A percentile compares a stretch with the other conserved stretches of the same genome.
These are phyloP conservation scores for Hemibagrus guttatus DNA, from an alignment of 2,797 vertebrate genomes.

Conservation along the genomic window DNA sequence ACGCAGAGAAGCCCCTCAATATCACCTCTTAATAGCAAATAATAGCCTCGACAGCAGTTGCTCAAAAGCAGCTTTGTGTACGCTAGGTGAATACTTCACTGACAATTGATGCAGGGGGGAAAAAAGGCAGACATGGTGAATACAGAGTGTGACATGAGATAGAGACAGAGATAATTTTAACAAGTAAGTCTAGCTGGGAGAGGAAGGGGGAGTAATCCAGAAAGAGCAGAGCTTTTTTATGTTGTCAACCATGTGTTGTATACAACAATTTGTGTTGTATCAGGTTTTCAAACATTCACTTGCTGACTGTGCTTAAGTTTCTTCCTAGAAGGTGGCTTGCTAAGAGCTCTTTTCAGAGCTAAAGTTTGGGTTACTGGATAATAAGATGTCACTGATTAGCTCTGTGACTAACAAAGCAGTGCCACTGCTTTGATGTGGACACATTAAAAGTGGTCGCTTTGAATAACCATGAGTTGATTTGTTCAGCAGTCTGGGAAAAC, in stretches of 20 bases:
- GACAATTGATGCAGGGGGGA: slow-evolving; percentile 24
- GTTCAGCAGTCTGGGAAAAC: neutral
- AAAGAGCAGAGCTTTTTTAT: slow-evolving; percentile 21
- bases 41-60: slow-evolving; percentile 37
- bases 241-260: slow-evolving; percentile 16
- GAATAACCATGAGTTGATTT: neutral
- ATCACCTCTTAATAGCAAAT: slow-evolving; percentile 51
- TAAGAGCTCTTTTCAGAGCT: slow-evolving; percentile 36
- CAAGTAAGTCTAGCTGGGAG: slow-evolving; percentile 4
- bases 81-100: slow-evolving; percentile 36
- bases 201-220: neutral
- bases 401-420: slow-evolving; percentile 27
- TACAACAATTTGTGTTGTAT: slow-evolving; percentile 28
- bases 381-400: slow-evolving; percentile 27
- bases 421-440: slow-evolving; percentile 44
- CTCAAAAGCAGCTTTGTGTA: slow-evolving; percentile 29
- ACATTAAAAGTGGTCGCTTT: slow-evolving; percentile 16
- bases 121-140: slow-evolving; percentile 23
- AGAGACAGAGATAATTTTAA: slow-evolving; percentile 25
- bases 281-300: slow-evolving; percentile 30
- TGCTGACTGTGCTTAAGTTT: slow-evolving; percentile 39
- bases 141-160: slow-evolving; percentile 38
- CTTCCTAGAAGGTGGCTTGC: slow-evolving; percentile 18
- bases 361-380: slow-evolving; percentile 33
- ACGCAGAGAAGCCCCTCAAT: slow-evolving; percentile 31